Evolutionary conservation across 1,140 invertebrate species (phyloP).

Genomic region (Frieseomelitta varia): DNA sequence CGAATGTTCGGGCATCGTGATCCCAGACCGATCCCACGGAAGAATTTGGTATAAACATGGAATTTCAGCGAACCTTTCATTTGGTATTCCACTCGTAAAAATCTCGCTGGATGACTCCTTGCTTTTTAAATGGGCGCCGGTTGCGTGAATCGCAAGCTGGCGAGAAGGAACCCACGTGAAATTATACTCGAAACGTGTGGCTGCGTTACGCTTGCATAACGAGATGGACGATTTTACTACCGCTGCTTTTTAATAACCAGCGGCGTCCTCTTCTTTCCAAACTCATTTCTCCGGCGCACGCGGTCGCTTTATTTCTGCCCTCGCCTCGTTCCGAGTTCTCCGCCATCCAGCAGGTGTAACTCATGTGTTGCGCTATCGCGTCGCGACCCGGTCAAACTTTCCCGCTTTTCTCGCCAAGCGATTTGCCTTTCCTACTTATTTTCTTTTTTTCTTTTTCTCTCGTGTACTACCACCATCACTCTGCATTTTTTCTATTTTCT

Average conservation of each 20-base stretch:
- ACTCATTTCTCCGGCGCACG: constrained; percentile 10
- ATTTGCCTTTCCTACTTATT: background rate
- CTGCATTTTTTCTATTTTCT: too few species aligned
- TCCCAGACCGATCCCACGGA: background rate
- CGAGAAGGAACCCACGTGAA: constrained; percentile 12
- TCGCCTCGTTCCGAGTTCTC: constrained; percentile 26
- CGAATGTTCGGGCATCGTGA: background rate
- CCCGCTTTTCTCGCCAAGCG: background rate
- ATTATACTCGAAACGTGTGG: constrained; percentile 16
- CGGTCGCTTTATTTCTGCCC: constrained; percentile 7
- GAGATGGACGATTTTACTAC: constrained; percentile 21
- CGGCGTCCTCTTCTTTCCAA: background rate
- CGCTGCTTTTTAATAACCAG: constrained; percentile 18
- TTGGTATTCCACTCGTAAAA: constrained; percentile 42
- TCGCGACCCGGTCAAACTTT: constrained; percentile 32
- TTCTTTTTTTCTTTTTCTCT: too few species aligned
- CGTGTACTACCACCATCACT: too few species aligned
- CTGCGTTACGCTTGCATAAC: background rate
- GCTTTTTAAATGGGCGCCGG: constrained; percentile 30
- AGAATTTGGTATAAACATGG: constrained; percentile 28
- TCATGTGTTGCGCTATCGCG: constrained; percentile 45
- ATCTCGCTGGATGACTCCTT: constrained; percentile 4
- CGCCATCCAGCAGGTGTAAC: constrained; percentile 40
- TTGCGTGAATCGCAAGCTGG: constrained; percentile 15
- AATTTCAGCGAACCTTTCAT: constrained; percentile 39